These are phyloP conservation scores for Hypotaenidia okinawae DNA, from an alignment of 2,797 vertebrate species.

Conservation along the genomic window DNA sequence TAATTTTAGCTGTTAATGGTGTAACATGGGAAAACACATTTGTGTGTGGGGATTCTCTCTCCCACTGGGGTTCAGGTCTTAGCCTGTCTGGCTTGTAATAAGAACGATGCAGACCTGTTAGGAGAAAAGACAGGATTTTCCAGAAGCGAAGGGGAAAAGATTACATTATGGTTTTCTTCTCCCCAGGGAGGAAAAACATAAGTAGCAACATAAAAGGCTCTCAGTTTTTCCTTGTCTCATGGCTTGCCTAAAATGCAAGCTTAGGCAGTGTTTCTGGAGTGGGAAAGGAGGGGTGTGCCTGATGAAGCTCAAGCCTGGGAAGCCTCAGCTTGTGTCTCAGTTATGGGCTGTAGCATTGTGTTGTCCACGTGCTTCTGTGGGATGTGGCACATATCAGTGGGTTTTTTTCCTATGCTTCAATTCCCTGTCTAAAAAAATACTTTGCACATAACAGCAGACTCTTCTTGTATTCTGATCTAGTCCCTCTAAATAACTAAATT, in stretches of 20 bases:
- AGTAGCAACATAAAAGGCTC: background rate
- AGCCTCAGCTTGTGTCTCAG: background rate
- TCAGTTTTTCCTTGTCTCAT: background rate
- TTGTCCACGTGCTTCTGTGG: background rate
- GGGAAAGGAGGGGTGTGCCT: background rate
- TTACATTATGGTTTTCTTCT: background rate
- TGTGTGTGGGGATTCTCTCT: background rate
- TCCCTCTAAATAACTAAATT: background rate
- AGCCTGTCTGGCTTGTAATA: background rate
- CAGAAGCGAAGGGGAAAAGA: background rate
- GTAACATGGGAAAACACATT: background rate
- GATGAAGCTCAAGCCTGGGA: background rate
- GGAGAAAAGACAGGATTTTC: background rate
- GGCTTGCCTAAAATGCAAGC: background rate
- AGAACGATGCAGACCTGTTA: background rate
- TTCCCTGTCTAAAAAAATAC: background rate
- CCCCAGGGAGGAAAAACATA: background rate
- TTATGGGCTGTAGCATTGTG: background rate
- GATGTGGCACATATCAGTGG: background rate
- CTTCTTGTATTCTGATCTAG: background rate
- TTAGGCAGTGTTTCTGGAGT: background rate
- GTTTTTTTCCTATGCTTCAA: background rate
- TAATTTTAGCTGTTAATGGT: background rate
- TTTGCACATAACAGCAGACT: background rate
- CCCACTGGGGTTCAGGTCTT: background rate